Conservation (phyloP, 2,888 invertebrate genomes). For the Strigamia crassipes region DNA sequence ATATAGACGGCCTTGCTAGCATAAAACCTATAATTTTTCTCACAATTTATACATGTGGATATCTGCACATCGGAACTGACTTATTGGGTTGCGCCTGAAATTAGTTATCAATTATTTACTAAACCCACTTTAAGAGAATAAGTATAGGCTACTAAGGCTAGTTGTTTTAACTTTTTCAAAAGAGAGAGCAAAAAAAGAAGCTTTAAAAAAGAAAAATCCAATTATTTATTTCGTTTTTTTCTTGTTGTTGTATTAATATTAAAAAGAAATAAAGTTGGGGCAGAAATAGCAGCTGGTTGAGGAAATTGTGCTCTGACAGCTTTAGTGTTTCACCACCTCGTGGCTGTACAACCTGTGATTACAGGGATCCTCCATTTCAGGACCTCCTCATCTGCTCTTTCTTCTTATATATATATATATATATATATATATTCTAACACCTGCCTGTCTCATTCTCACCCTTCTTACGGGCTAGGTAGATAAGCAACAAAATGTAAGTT, state of each 20-base stretch:
- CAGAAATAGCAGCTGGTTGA: neutral
- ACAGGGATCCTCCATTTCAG: slow-evolving; percentile 7
- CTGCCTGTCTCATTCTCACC: neutral
- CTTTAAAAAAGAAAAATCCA: neutral
- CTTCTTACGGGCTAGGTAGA: neutral
- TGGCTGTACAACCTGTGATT: slow-evolving; percentile 31
- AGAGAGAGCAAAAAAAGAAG: neutral
- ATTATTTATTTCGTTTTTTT: neutral
- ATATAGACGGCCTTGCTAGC: neutral
- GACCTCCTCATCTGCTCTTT: slow-evolving; percentile 17
- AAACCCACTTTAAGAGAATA: neutral
- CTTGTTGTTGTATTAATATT: neutral
- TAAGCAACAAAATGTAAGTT: slow-evolving; percentile 1
- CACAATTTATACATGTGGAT: neutral
- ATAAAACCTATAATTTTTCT: slow-evolving; percentile 17
- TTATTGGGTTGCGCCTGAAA: slow-evolving; percentile 27
- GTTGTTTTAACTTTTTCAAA: neutral
- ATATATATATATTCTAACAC: slow-evolving; percentile 3
- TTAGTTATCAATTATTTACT: slow-evolving; percentile 16
- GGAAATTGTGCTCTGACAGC: slow-evolving; percentile 27
- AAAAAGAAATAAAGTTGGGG: slow-evolving; percentile 3
- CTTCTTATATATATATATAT: slow-evolving; percentile 13
- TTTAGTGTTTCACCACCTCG: slow-evolving; percentile 27
- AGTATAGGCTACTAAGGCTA: slow-evolving; percentile 3
- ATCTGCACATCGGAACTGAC: neutral